Evolutionary conservation across 2,888 invertebrate species (phyloP).

Genomic region (Meiosimyza platycephala): DNA sequence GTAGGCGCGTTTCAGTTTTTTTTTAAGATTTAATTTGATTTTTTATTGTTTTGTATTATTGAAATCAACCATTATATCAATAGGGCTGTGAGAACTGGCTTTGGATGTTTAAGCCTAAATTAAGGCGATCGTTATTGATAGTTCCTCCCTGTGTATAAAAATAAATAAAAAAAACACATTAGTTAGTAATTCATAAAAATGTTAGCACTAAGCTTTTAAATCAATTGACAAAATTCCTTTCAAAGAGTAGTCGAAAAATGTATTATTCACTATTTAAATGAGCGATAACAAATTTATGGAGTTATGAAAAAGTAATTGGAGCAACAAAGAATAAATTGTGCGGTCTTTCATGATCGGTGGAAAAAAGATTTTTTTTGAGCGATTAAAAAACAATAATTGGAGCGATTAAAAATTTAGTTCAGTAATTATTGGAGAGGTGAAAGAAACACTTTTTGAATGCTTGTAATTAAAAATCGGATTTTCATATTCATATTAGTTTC

Average conservation of each 20-base stretch:
- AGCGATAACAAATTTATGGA: no score
- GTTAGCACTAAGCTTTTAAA: not conserved
- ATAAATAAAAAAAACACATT: not conserved
- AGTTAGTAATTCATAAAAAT: not conserved
- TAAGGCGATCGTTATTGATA: constrained; percentile 57
- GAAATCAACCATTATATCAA: constrained; percentile 59
- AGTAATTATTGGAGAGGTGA: no score
- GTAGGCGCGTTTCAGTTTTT: constrained; percentile 39
- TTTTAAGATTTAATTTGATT: constrained; percentile 44
- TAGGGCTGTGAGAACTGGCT: constrained; percentile 67
- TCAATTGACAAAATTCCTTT: no score
- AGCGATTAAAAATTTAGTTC: no score
- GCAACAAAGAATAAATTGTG: not conserved
- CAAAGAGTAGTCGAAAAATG: not conserved
- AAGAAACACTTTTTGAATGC: no score
- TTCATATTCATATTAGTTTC: no score
- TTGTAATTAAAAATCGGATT: no score
- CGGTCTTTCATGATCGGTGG: no score
- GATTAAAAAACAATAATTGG: no score
- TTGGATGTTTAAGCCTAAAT: constrained; percentile 58
- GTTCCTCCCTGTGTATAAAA: constrained; percentile 37
- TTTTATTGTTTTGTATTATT: constrained; percentile 40
- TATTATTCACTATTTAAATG: not conserved
- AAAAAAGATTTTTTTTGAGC: no score
- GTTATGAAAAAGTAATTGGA: not conserved